These are phyloP conservation scores for Halcyon smyrnensis DNA, from an alignment of 2,797 vertebrate genomes.

Conservation along the genomic window DNA sequence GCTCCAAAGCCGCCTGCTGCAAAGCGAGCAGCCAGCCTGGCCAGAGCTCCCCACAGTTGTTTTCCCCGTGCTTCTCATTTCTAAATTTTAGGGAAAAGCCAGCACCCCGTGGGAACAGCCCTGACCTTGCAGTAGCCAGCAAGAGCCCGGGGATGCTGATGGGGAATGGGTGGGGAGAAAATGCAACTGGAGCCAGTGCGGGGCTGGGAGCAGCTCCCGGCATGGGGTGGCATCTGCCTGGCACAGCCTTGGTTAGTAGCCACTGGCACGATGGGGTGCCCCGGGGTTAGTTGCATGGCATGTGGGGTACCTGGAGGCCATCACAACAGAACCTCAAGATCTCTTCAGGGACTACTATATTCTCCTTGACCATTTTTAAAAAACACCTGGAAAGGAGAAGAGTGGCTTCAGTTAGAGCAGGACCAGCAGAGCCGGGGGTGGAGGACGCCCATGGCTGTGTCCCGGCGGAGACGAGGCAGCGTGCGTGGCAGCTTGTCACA, in stretches of 20 bases:
- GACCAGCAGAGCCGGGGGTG: fast-evolving
- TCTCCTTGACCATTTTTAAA: slow-evolving; percentile 60
- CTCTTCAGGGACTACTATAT: slow-evolving; percentile 32
- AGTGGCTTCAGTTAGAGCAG: background rate
- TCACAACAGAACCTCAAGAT: slow-evolving; percentile 63
- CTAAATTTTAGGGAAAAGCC: background rate
- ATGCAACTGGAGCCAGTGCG: background rate
- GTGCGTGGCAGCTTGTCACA: background rate
- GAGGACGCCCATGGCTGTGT: background rate
- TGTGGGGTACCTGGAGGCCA: slow-evolving; percentile 34
- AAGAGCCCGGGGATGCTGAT: background rate
- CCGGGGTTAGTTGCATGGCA: background rate
- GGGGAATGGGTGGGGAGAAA: fast-evolving
- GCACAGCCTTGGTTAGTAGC: slow-evolving; percentile 23
- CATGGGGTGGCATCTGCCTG: background rate
- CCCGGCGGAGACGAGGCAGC: fast-evolving
- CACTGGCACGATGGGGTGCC: background rate
- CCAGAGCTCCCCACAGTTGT: fast-evolving
- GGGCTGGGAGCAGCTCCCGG: background rate
- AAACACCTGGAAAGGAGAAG: slow-evolving; percentile 57
- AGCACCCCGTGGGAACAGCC: background rate
- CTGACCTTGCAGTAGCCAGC: background rate
- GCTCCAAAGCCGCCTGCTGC: background rate
- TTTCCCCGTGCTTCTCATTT: fast-evolving
- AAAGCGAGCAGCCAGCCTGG: background rate